Base-by-base conservation (phyloP, 1,140 invertebrate genomes). In the Chymomyza costata region DNA sequence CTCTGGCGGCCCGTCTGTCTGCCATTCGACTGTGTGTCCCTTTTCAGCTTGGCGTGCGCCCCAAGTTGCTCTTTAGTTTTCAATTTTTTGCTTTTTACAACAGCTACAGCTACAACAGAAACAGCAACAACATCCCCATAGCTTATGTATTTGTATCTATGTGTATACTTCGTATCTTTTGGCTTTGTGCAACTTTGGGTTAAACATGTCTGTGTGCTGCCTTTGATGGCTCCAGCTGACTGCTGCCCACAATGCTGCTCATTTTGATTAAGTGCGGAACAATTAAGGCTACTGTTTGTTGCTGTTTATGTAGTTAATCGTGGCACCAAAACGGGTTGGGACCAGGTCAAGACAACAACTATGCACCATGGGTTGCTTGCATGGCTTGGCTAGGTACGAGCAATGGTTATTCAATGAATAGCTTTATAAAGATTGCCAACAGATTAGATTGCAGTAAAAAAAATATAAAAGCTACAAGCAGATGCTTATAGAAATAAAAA, bases 1-100 rank as follows among this genome's bases (percentile, higher is more conserved):
- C 45, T 47, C 55, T 19, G 44, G 28, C 16, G 25, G 35, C 43
- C 54, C 45, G 54, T 25, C 11, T 15, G 41, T 18, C 37, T 52
- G 55, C 73, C 45, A 51, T 59, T 54, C 62, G 15, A 25, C 3
- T 25, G 32, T 34, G 13, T 34, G 32, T 34, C 32, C 32, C 32
- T 44, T 47, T 17, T 16, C 11, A 34, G 65, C 67, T 58, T 65
- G 67, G 73, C 73, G 73, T 78, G 73, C 73, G 73, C 67, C 73
- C 73, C 73, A 78, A 78, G 73, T 78, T 78, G 63, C 73, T 78
- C 73, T 78, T 78, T 78, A 78, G 73, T 78, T 78, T 78, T 80
- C 73, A 80, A 80, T 78, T 78, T 80, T 78, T 78, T 80, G 73
- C 74, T 54, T 70, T 80, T 67, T 57, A 30, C 47, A 60, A 38